Evolutionary conservation across 2,113 vertebrate species (phyloP).

Genomic region (cat (Felis catus)): DNA sequence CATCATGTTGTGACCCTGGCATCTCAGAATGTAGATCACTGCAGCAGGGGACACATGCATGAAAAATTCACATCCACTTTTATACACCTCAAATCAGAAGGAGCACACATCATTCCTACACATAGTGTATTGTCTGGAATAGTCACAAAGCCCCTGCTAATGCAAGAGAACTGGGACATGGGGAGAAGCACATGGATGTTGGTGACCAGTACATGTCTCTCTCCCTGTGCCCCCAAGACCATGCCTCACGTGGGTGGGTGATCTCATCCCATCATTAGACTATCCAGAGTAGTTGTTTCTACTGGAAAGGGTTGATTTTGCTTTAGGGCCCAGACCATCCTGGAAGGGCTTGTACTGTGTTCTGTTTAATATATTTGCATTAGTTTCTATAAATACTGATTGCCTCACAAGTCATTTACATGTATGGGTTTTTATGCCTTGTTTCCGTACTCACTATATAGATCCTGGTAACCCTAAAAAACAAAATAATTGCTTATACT

Average conservation of each 20-base stretch:
- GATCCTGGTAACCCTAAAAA: neutral
- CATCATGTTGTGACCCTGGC: neutral
- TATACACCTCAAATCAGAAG: neutral
- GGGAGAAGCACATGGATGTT: neutral
- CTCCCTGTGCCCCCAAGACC: neutral
- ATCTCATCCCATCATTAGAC: neutral
- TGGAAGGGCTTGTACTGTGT: neutral
- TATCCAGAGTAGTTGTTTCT: neutral
- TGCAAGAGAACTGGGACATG: no score
- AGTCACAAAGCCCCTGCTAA: neutral
- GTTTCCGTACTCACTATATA: neutral
- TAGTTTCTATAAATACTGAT: neutral
- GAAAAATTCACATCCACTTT: neutral
- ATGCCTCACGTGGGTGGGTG: rapidly evolving
- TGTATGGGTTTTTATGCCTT: neutral
- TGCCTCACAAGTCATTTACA: neutral
- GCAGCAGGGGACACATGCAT: neutral
- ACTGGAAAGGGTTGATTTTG: neutral
- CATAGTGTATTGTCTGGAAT: neutral
- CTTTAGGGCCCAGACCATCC: neutral
- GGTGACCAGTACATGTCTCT: neutral
- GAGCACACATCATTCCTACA: neutral
- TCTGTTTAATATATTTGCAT: neutral
- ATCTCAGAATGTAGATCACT: neutral
- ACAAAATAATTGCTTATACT: neutral